A percentile compares a stretch with the other conserved stretches of the same genome.
Evolutionary conservation across 2,113 vertebrate genomes (phyloP).

Genomic region (Rhodinocichla rosea): DNA sequence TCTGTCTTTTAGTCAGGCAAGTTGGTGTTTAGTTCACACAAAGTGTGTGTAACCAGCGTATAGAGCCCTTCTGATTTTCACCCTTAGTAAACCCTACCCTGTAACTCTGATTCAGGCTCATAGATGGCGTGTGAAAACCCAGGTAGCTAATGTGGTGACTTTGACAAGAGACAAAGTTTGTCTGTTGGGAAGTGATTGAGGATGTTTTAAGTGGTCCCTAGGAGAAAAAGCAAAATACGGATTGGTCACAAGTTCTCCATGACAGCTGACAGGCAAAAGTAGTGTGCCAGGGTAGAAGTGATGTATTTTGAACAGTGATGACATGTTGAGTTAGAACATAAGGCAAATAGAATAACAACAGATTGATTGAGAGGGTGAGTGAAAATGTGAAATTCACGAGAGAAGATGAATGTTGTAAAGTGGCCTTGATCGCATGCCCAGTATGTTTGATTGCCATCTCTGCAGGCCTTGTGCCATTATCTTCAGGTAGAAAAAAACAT

Average conservation of each 20-base stretch:
- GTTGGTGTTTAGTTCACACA: neutral
- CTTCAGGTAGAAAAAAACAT: neutral
- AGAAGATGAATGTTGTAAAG: conserved; percentile 14
- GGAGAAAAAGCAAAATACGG: neutral
- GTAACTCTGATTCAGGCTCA: neutral
- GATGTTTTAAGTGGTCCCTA: neutral
- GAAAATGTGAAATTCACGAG: conserved; percentile 22
- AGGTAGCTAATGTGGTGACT: neutral
- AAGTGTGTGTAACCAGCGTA: neutral
- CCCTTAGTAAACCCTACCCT: neutral
- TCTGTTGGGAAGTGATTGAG: neutral
- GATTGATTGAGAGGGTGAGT: conserved; percentile 56
- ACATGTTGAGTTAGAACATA: conserved; percentile 64
- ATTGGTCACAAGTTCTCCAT: conserved; percentile 34
- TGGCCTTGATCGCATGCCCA: neutral
- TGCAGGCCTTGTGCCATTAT: neutral
- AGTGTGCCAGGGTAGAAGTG: neutral
- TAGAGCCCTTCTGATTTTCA: neutral
- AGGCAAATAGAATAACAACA: conserved; percentile 65
- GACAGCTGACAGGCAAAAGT: conserved; percentile 39
- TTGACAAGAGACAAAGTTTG: neutral
- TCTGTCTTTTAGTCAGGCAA: neutral
- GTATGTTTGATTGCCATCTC: conserved; percentile 5
- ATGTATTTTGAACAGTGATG: conserved; percentile 40
- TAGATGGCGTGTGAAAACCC: neutral